Base-by-base conservation (phyloP, 2,888 invertebrate species). In the Campoletis raptor region DNA sequence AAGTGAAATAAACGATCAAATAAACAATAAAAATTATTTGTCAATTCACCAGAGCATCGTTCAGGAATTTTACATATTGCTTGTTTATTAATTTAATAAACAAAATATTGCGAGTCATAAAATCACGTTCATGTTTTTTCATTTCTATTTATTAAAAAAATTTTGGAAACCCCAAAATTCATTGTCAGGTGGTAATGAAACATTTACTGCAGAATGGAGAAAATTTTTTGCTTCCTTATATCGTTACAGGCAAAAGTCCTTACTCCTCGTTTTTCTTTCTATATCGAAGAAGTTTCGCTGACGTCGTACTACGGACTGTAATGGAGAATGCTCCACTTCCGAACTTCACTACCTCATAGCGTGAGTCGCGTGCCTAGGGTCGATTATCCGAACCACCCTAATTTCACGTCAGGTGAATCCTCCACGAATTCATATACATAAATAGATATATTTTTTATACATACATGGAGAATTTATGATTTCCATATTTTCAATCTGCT, bases 251-350 rank as follows among this genome's bases (percentile, higher is more conserved):
- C 30, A 30, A 18, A 67, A 78, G 7, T 72, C 15, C 70, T 45
- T 70, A 15, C 30, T 8, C 48, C 21, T 40, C 45, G 1, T 61
- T 40, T 69, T 61, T 42, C 21, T 40, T 83, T 72, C 72, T 21
- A n/a, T 64, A 8, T 12, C 45, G 57, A 80, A 64, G 76, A 76
- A 83, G 85, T 82, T 87, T 74, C 70, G 81, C 81, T 78, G 84
- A 78, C 84, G 70, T 45, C 69, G 84, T 77, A 12, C 45, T 12
- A 69, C 73, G 57, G 54, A 64, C 37, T 52, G 36, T 73, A 52
- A 67, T 78, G 24, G 30, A 57, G 57, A 73, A 79, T 83, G 24
- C 52, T 64, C 67, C 52, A 48, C 30, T 61, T 61, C 30, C 61
- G 30, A 15, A 61, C 61, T 57, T n/a, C 67, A 21, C n/a, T n/a